Evolutionary conservation across 2,113 vertebrate genomes (phyloP).

Genomic region (Cichladusa arquata): DNA sequence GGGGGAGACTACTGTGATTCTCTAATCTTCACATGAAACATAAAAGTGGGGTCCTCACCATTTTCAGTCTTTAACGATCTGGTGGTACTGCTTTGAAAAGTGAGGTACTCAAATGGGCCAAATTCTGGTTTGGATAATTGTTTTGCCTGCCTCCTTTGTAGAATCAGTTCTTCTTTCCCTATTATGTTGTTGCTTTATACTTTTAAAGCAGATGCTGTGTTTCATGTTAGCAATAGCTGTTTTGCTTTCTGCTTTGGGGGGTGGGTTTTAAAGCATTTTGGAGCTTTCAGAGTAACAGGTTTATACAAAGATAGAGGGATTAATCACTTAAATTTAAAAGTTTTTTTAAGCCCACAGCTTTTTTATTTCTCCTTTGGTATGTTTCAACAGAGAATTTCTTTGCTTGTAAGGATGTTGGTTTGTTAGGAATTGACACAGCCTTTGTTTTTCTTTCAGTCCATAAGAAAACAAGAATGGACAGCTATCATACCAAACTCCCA

Average conservation of each 20-base stretch:
- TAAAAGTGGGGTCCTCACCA: neutral
- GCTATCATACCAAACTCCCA: constrained; percentile 99
- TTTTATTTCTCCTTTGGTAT: neutral
- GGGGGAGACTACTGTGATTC: neutral
- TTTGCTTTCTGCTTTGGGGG: neutral
- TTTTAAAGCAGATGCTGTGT: neutral
- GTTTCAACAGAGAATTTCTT: neutral
- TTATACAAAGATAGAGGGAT: neutral
- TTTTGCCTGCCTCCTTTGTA: neutral
- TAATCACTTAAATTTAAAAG: neutral
- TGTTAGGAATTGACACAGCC: neutral
- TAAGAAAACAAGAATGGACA: constrained; percentile 92
- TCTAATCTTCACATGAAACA: neutral
- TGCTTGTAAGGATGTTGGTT: neutral
- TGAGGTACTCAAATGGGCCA: neutral
- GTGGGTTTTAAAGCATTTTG: neutral
- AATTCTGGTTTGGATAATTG: neutral
- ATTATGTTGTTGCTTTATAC: neutral
- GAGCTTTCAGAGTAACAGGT: neutral
- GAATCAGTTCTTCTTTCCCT: neutral
- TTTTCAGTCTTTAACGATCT: neutral
- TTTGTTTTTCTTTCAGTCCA: constrained; percentile 73
- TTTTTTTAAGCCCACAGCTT: neutral
- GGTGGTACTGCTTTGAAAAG: neutral
- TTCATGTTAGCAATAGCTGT: neutral